Base-by-base conservation (phyloP, 2,113 vertebrate genomes). In the Cynocephalus volans region DNA sequence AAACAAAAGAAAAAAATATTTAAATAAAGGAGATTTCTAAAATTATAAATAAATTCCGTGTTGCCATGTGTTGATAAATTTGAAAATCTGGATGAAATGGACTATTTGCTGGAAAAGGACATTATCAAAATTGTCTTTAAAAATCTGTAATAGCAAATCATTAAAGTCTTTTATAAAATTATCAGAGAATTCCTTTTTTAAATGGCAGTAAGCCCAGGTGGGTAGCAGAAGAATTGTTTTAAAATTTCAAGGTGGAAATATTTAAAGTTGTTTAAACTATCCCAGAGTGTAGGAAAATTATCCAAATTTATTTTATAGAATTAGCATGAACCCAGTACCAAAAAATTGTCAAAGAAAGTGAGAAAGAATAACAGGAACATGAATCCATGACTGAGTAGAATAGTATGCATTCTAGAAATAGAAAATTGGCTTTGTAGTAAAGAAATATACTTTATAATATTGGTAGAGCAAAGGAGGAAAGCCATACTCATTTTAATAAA, bases 241-340 rank as follows among this genome's bases (percentile, higher is more conserved):
- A 81, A 52, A 45, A 60, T 86, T 96, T 75, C 24, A 86, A 96
- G 60, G 26, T 52, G 4, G 21, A 94, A 90, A 7, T 90, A 94
- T 52, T 94, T 94, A 50, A 85, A 93, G 58, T 73, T 84, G 72
- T 48, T 77, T 70, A 54, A 79, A 79, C 65, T 58, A 17, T 54
- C 31, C 48, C 50, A 62, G n/a, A 72, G 62, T 54, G 56, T 85
- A 85, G 62, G 85, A 93, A 64, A 84, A 48, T 33, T 41, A 77
- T 41, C 26, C 60, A 77, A 54, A 93, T 90, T 70, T 41, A 90
- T 90, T 90, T 81, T 65, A 14, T 58, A 73, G 14, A 52, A 36
- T 82, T 82, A 82, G 4, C 11, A 12, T 81, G 81, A 80, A 65
- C 50, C 24, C 33, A 60, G 18, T 85, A 75, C 33, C 36, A 73